Base-by-base conservation (phyloP, 2,888 invertebrate species). In the Sussaba pulchella region DNA sequence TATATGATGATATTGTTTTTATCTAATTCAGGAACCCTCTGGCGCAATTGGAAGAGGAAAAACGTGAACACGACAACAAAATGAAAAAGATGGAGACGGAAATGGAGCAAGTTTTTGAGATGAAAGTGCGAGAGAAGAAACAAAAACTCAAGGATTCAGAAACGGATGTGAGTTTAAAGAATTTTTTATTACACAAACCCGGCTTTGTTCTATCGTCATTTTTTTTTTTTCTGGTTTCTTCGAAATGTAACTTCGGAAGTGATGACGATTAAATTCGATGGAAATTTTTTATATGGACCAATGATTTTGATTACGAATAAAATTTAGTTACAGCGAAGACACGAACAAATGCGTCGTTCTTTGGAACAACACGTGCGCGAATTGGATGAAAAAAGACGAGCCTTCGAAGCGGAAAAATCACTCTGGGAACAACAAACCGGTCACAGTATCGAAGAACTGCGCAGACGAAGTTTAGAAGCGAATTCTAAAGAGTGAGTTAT, bases 41-140 rank as follows among this genome's bases (percentile, higher is more conserved):
- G 91, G 98, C 99, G 74, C 99, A 99, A 93, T 97, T 99, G 96
- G 99, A 99, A 92, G 99, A 99, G 92, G 99, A 99, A 92, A 98
- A 98, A 92, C 95, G 97, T 81, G 98, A 99, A 89, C 99, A 99
- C 88, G 98, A 99, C 92, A 94, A 95, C 83, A 98, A 98, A 93
- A 98, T 99, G 97, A 99, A 99, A 93, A 99, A 99, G 92, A 98
- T 98, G 98, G 99, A 99, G 93, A 96, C 96, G 50, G 99, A 99
- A 93, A 98, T 99, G 98, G 99, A 99, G 92, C 98, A 98, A 93
- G 99, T 99, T 84, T 99, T 99, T 93, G 98, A 99, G 92, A 97
- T 98, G 96, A 99, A 99, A 93, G 99, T 98, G 64, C 95, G 96
- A 89, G 99, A 99, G 93, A 99, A 99, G 94, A 97, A 97, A 91